These are phyloP conservation scores for Chromoteleia sp. DNA, from an alignment of 2,888 invertebrate genomes.

Conservation along the genomic window DNA sequence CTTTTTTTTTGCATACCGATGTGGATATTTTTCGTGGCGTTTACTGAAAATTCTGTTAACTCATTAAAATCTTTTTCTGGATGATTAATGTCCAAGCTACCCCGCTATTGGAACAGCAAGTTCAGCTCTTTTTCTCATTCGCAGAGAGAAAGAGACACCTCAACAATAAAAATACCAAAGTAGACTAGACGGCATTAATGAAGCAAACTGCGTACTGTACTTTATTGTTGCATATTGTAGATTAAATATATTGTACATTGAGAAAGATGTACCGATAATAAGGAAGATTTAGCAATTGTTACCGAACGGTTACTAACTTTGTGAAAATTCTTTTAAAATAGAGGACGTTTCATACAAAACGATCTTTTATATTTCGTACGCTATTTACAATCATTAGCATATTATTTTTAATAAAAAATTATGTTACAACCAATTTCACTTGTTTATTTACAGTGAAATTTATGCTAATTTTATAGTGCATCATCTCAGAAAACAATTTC, in stretches of 20 bases:
- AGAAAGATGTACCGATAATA: constrained; percentile 2
- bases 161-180: constrained; percentile 54
- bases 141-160: constrained; percentile 34
- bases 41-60: constrained; percentile 51
- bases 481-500: no score
- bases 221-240: constrained; percentile 19
- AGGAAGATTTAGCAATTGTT: no score
- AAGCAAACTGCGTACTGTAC: constrained; percentile 27
- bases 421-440: no score
- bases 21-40: constrained; percentile 21
- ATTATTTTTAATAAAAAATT: no score
- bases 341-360: background rate
- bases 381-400: no score
- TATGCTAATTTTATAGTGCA: no score
- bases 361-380: no score
- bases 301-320: no score
- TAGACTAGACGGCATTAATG: constrained; percentile 58
- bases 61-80: constrained; percentile 53
- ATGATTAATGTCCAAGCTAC: constrained; percentile 56
- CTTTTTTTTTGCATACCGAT: background rate
- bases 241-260: background rate
- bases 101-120: constrained; percentile 56
- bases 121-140: constrained; percentile 51
- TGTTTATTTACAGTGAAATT: no score
- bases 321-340: no score